Percentiles rank a stretch among this genome's conserved stretches.
These are phyloP conservation scores for Otis tarda DNA, from an alignment of 2,113 vertebrate species.

Conservation along the genomic window DNA sequence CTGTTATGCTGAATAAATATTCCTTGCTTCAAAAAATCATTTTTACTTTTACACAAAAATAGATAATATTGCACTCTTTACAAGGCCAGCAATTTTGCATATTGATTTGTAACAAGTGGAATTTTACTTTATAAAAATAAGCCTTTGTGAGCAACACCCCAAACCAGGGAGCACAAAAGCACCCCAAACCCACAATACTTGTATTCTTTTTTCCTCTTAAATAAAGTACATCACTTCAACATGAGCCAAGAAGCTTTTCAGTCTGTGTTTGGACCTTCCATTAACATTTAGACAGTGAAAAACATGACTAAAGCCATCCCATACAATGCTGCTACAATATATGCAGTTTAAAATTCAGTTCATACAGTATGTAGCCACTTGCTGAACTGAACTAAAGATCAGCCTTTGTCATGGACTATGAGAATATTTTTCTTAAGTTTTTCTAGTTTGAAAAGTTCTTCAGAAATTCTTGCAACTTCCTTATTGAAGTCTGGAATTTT, in stretches of 20 bases:
- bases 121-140: slow-evolving; percentile 69
- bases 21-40: slow-evolving; percentile 60
- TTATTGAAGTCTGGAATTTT: not conserved
- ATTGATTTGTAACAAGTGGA: slow-evolving; percentile 69
- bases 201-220: slow-evolving; percentile 1
- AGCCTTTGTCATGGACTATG: not conserved
- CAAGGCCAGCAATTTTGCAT: slow-evolving; percentile 74
- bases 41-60: slow-evolving; percentile 78
- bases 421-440: not conserved
- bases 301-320: not conserved
- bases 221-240: slow-evolving; percentile 66
- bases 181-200: slow-evolving; percentile 51
- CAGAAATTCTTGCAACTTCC: not conserved
- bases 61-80: slow-evolving; percentile 80
- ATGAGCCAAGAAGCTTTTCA: slow-evolving; percentile 49
- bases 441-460: slow-evolving; percentile 42
- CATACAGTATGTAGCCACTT: not conserved
- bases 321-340: not conserved
- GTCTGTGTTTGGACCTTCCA: not conserved
- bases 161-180: slow-evolving; percentile 35
- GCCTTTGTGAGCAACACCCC: slow-evolving; percentile 61
- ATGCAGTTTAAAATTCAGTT: not conserved
- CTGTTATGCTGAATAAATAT: slow-evolving; percentile 78
- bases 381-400: not conserved
- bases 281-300: not conserved